A percentile compares a stretch with the other conserved stretches of the same genome.
These are phyloP conservation scores for Hymenochirus boettgeri DNA, from an alignment of 2,113 vertebrate species.

Conservation along the genomic window DNA sequence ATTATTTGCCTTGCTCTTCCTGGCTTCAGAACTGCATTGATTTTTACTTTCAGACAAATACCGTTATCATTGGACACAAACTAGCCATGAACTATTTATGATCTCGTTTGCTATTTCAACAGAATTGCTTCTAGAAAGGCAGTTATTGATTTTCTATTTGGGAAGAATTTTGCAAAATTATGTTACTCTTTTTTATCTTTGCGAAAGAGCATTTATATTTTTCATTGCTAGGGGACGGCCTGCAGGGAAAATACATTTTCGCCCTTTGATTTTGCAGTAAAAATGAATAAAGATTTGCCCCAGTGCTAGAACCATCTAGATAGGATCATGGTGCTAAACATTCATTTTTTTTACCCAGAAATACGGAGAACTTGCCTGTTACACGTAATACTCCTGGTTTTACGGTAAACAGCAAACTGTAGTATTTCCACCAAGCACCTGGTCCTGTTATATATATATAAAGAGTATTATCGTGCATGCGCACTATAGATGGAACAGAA, in stretches of 20 bases:
- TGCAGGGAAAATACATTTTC: slow-evolving; percentile 32
- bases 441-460: no score
- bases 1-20: slow-evolving; percentile 30
- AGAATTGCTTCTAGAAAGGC: slow-evolving; percentile 35
- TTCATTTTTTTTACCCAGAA: no score
- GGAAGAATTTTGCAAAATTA: slow-evolving; percentile 44
- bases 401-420: no score
- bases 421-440: no score
- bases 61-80: slow-evolving; percentile 43
- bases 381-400: no score
- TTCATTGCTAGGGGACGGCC: slow-evolving; percentile 28
- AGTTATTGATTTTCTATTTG: slow-evolving; percentile 43
- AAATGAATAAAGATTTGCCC: slow-evolving; percentile 35
- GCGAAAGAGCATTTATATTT: slow-evolving; percentile 29
- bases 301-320: no score
- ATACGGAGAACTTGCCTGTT: no score
- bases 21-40: slow-evolving; percentile 25
- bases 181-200: slow-evolving; percentile 33
- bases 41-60: slow-evolving; percentile 44
- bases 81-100: slow-evolving; percentile 43
- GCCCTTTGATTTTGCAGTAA: slow-evolving; percentile 36
- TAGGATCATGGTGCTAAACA: no score
- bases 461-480: no score
- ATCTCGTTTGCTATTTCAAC: slow-evolving; percentile 32
- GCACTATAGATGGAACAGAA: no score